Percentiles rank a stretch among this genome's conserved stretches.
phyloP scores from a whole-genome alignment of 1,140 invertebrate species.

The Neodiprion lecontei region DNA sequence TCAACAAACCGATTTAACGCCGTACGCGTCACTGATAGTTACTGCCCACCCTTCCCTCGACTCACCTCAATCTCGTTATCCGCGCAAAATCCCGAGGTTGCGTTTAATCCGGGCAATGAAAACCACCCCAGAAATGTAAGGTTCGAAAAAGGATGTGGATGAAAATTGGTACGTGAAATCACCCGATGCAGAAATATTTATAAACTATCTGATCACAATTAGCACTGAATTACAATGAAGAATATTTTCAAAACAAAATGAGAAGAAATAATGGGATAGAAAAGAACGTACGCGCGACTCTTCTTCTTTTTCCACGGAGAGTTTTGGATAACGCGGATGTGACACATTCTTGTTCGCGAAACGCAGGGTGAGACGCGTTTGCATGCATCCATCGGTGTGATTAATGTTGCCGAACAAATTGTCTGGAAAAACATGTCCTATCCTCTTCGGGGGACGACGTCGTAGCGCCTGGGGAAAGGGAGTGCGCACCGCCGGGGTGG shows the following conservation, averaged over 20 bases:
- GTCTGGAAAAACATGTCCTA: constrained; percentile 66
- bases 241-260: neutral
- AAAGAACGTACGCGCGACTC: too few relatives aligned
- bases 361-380: too few relatives aligned
- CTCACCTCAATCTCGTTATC: constrained; percentile 10
- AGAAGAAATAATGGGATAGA: neutral
- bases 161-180: too few relatives aligned
- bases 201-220: too few relatives aligned
- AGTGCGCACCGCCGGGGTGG: neutral
- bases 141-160: too few relatives aligned
- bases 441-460: constrained; percentile 36
- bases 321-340: neutral
- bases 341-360: neutral
- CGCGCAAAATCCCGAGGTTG: neutral
- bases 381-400: constrained; percentile 40
- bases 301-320: neutral
- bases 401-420: constrained; percentile 68
- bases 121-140: too few relatives aligned
- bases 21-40: constrained; percentile 55
- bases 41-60: constrained; percentile 26
- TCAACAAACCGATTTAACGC: constrained; percentile 57
- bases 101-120: neutral
- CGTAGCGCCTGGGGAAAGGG: constrained; percentile 32
- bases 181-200: too few relatives aligned
- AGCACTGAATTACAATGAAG: too few relatives aligned